These are phyloP conservation scores for Lottia scabra DNA, from an alignment of 2,888 invertebrate genomes.

Conservation along the genomic window DNA sequence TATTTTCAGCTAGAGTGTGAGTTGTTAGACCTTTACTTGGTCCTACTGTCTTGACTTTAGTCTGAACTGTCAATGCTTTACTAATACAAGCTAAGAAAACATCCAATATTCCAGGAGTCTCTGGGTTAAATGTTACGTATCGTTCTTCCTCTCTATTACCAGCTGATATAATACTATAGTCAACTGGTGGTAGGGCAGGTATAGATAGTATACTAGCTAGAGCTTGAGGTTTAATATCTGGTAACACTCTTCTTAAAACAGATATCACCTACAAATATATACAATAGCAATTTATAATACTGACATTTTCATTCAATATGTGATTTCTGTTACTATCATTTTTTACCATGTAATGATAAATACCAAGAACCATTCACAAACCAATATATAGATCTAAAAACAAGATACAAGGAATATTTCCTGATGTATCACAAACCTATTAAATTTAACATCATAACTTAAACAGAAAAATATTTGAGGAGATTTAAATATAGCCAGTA, in stretches of 20 bases:
- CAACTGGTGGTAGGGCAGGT: slow-evolving; percentile 78
- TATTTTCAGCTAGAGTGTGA: slow-evolving; percentile 73
- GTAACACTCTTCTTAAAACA: slow-evolving; percentile 85
- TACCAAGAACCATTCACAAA: too few species aligned
- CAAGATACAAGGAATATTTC: not conserved
- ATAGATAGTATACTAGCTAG: slow-evolving; percentile 84
- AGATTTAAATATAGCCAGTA: too few species aligned
- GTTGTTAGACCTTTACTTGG: slow-evolving; percentile 70
- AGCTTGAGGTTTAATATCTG: slow-evolving; percentile 88
- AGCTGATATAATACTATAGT: slow-evolving; percentile 80
- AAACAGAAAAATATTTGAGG: too few species aligned
- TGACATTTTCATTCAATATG: too few species aligned
- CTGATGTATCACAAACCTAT: too few species aligned
- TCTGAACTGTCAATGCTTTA: slow-evolving; percentile 90
- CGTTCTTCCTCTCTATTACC: slow-evolving; percentile 48
- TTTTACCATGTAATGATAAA: too few species aligned
- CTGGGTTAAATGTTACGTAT: slow-evolving; percentile 61
- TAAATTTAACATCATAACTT: too few species aligned
- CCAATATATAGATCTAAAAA: not conserved
- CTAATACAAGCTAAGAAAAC: slow-evolving; percentile 91
- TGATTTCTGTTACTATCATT: too few species aligned
- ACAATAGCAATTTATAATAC: too few species aligned
- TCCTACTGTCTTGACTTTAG: slow-evolving; percentile 80
- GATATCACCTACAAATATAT: slow-evolving; percentile 79
- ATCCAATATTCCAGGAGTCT: slow-evolving; percentile 82